Percentiles rank a stretch among this genome's conserved stretches.
Conservation (phyloP, 2,888 invertebrate genomes). For the Dermolepida albohirtum region DNA sequence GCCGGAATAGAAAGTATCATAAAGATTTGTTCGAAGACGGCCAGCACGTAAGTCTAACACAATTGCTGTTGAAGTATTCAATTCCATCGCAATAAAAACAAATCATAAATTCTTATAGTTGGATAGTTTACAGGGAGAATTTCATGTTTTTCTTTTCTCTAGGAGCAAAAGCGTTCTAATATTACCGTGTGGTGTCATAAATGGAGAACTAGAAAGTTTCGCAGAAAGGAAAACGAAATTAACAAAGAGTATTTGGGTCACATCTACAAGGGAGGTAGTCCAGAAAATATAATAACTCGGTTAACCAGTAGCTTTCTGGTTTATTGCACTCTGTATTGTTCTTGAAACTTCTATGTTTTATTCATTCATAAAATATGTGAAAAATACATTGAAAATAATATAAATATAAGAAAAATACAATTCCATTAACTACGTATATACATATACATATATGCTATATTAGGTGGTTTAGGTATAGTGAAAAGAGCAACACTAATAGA, state of each 20-base stretch:
- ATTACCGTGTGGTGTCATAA: conserved; percentile 9
- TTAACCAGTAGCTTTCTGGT: conserved; percentile 30
- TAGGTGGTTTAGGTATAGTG: too few relatives aligned
- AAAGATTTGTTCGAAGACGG: conserved; percentile 21
- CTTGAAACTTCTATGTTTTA: neutral
- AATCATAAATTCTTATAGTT: conserved; percentile 31
- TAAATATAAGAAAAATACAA: too few relatives aligned
- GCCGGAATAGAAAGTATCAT: conserved; percentile 18
- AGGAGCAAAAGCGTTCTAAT: neutral
- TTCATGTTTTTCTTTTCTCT: neutral
- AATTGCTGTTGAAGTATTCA: conserved; percentile 34
- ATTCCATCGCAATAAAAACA: conserved; percentile 38
- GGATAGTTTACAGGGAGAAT: conserved; percentile 17
- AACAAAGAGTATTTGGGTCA: conserved; percentile 31
- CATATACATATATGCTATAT: too few relatives aligned
- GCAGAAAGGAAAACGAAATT: conserved; percentile 32
- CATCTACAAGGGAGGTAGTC: conserved; percentile 25
- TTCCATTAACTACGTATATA: too few relatives aligned
- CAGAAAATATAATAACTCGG: conserved; percentile 29
- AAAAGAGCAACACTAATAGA: too few relatives aligned
- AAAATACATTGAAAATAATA: neutral
- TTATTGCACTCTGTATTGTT: neutral
- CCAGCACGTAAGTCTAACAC: conserved; percentile 24
- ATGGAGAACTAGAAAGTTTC: conserved; percentile 34
- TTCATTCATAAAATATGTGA: neutral